Evolutionary conservation across 2,113 vertebrate species (phyloP), one percentile per base, ranked within the genome.

Genomic region (Dascyllus trimaculatus): DNA sequence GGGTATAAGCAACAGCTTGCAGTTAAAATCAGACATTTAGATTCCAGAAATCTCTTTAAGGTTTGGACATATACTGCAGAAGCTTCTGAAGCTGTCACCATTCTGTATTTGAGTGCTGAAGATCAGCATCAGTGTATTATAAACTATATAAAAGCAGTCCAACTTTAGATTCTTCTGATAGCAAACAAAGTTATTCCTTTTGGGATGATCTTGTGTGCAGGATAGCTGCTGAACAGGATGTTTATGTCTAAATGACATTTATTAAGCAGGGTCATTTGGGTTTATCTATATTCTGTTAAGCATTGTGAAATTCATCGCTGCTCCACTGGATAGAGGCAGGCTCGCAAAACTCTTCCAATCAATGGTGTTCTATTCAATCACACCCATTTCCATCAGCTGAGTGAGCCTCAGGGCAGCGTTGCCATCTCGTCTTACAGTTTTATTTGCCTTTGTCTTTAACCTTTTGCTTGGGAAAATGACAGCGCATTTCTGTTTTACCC

Each of bases 341-440:
- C 85, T 87, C 86, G 90, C 85, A 90, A 93, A 88, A 84, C 79
- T 84, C 79, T 75, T 91, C 83, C 82, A 84, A 88, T 92, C 84
- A 86, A 46, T 76, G 85, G 78, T 26, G n/a, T 73, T 80, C 75
- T 53, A 75, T 90, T 79, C 89, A 87, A 84, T 89, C 88, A 91
- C 75, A 91, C 89, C 73, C 63, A 88, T 90, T 90, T 85, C 87
- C 82, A 88, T 89, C 90, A 88, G 85, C n/a, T 76, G 84, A 89
- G 81, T 79, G 86, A 92, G 82, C 84, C 68, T 58, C 66, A 22
- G 72, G 87, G 66, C 81, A 59, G 21, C 65, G 56, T 81, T 57
- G 80, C 62, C 63, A 69, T 73, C 70, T 45, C 19, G 24, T 77
- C 74, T 81, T 77, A 71, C 53, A 80, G 29, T 63, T 82, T 88